Conservation (phyloP, 2,113 vertebrate species). For the Speoplatyrhinus poulsoni region DNA sequence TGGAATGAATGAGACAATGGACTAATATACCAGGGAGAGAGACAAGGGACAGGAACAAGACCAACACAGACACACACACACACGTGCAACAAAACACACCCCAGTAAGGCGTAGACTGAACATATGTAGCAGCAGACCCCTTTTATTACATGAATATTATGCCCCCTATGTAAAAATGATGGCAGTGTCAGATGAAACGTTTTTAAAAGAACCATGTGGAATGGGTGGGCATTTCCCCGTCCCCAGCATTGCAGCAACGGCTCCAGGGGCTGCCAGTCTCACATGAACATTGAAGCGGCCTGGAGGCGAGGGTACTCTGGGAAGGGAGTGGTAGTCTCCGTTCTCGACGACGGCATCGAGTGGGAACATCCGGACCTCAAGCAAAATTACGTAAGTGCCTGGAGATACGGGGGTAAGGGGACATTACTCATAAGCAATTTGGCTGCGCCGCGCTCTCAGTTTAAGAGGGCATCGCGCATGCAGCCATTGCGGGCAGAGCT, state of each 20-base stretch:
- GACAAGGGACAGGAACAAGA: too few relatives aligned
- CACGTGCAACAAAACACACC: too few relatives aligned
- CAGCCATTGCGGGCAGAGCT: conserved; percentile 52
- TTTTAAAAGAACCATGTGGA: background rate
- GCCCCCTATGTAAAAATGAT: too few relatives aligned
- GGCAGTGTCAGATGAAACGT: too few relatives aligned
- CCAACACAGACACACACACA: too few relatives aligned
- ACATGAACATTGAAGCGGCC: conserved; percentile 91
- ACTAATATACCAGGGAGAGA: too few relatives aligned
- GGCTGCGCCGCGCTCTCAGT: conserved; percentile 53
- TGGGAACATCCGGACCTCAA: conserved; percentile 90
- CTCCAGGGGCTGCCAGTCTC: conserved; percentile 76
- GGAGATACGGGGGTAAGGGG: conserved; percentile 45
- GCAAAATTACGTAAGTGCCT: conserved; percentile 92
- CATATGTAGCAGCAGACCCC: too few relatives aligned
- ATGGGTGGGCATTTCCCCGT: conserved; percentile 31
- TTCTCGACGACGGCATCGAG: conserved; percentile 93
- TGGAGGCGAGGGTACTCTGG: conserved; percentile 95
- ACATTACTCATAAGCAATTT: conserved; percentile 70
- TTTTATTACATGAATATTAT: too few relatives aligned
- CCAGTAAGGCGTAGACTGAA: too few relatives aligned
- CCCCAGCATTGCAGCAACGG: conserved; percentile 86
- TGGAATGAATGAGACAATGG: too few relatives aligned
- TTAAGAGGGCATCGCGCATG: conserved; percentile 42
- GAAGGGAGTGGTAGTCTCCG: conserved; percentile 92